These are phyloP conservation scores for Hipposideros armiger DNA, from an alignment of 2,113 vertebrate genomes.

Conservation along the genomic window DNA sequence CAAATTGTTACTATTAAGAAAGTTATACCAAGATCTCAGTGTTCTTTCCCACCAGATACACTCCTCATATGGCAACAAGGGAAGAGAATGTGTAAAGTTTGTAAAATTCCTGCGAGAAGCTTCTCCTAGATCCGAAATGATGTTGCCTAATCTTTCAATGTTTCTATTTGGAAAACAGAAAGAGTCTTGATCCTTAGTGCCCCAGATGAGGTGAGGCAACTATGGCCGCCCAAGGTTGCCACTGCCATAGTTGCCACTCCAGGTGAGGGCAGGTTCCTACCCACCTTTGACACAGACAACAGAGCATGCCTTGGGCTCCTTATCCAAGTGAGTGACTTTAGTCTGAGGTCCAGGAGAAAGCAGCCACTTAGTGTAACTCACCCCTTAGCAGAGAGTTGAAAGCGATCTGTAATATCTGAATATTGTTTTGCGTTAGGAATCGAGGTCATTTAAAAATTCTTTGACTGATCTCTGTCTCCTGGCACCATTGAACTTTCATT, in stretches of 20 bases:
- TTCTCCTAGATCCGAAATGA: background rate
- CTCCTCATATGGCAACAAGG: slow-evolving; percentile 23
- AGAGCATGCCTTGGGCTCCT: background rate
- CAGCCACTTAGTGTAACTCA: background rate
- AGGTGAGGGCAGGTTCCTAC: background rate
- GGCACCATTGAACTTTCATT: slow-evolving; percentile 8
- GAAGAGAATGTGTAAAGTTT: background rate
- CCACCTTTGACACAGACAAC: background rate
- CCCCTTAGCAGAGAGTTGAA: background rate
- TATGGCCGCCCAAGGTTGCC: background rate
- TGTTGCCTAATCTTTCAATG: background rate
- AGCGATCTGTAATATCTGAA: background rate
- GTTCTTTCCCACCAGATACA: slow-evolving; percentile 45
- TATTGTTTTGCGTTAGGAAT: background rate
- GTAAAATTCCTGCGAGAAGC: background rate
- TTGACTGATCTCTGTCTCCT: background rate
- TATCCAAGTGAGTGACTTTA: background rate
- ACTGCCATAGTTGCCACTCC: background rate
- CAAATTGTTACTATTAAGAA: background rate
- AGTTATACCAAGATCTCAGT: background rate
- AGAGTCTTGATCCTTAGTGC: background rate
- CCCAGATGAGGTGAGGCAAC: background rate
- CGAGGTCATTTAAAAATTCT: background rate
- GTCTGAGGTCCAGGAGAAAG: background rate
- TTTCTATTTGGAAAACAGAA: background rate